A percentile compares a stretch with the other conserved stretches of the same genome.
Evolutionary conservation across 2,888 invertebrate genomes (phyloP).

Genomic region (Catocala fraxini): DNA sequence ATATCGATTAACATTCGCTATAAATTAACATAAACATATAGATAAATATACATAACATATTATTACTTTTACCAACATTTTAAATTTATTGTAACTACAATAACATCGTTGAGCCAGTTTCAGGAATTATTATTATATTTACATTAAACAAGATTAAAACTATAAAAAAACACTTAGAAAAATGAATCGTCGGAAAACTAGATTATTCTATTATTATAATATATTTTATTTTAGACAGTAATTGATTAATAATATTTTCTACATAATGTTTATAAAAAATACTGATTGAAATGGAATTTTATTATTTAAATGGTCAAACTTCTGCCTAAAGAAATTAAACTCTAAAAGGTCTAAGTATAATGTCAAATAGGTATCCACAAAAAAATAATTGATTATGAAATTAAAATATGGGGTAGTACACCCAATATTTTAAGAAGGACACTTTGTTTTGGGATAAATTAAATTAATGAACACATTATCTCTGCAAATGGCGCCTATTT

Average conservation of each 20-base stretch:
- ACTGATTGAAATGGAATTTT: not conserved
- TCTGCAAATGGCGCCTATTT: too few species aligned
- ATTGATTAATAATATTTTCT: not conserved
- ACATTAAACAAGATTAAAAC: constrained; percentile 30
- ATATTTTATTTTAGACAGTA: constrained; percentile 1
- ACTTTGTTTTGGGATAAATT: constrained; percentile 48
- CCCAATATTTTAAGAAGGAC: constrained; percentile 46
- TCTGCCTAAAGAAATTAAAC: not conserved
- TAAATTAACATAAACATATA: constrained; percentile 28
- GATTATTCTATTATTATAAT: not conserved
- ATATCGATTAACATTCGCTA: constrained; percentile 18
- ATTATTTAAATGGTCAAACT: not conserved
- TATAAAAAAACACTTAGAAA: not conserved
- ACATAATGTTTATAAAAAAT: not conserved
- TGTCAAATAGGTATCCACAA: not conserved
- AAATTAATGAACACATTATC: constrained; percentile 21
- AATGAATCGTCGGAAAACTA: not conserved
- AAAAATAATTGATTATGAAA: not conserved
- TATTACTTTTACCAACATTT: constrained; percentile 17
- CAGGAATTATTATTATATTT: constrained; percentile 39
- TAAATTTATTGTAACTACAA: constrained; percentile 22
- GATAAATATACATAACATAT: constrained; percentile 20
- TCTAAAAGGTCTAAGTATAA: not conserved
- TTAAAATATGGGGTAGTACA: constrained; percentile 10
- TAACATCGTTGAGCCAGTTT: constrained; percentile 43